phyloP scores from a whole-genome alignment of 1,140 invertebrate genomes.

The Charaxes varanes region DNA sequence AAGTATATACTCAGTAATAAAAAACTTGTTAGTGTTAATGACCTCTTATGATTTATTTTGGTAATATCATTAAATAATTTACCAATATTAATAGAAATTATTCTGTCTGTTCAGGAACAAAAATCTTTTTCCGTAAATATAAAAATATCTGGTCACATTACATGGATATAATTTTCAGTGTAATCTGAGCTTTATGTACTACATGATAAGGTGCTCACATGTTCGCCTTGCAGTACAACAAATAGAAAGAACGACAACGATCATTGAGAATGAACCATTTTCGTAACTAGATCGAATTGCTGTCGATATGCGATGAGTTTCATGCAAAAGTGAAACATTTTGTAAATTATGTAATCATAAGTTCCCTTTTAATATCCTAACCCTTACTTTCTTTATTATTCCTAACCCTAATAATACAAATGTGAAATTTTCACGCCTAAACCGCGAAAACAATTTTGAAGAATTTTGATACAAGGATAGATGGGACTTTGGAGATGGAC shows the following conservation, averaged over 20 bases:
- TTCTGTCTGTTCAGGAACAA: background rate
- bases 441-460: too few species aligned
- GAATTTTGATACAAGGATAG: too few species aligned
- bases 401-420: too few species aligned
- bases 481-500: too few species aligned
- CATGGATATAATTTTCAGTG: background rate
- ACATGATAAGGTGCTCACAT: constrained; percentile 5
- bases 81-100: too few species aligned
- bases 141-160: constrained; percentile 1
- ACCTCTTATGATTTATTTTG: too few species aligned
- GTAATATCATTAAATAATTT: too few species aligned
- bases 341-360: background rate
- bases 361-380: too few species aligned
- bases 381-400: too few species aligned
- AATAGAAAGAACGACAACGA: constrained; percentile 26
- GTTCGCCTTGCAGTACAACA: constrained; percentile 8
- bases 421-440: too few species aligned
- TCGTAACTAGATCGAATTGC: constrained; percentile 43
- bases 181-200: constrained; percentile 4
- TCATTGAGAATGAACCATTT: constrained; percentile 35
- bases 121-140: background rate
- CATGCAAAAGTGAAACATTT: constrained; percentile 17
- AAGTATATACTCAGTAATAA: too few species aligned
- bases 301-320: constrained; percentile 21
- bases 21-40: too few species aligned